phyloP scores from a whole-genome alignment of 2,113 vertebrate genomes.

The Lepidothrix coronata region DNA sequence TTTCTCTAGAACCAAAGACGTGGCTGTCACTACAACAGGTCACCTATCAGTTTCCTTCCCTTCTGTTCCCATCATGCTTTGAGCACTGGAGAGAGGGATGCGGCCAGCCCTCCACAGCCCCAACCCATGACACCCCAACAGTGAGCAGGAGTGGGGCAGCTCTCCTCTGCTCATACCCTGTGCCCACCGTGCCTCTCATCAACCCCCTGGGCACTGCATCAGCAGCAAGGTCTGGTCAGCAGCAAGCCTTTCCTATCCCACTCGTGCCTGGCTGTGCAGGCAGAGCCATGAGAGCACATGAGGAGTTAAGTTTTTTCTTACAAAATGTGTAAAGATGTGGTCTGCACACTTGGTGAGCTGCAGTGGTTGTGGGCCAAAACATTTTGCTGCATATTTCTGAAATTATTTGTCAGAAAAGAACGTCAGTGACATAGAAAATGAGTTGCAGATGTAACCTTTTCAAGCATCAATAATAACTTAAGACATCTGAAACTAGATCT shows the following conservation, averaged over 20 bases:
- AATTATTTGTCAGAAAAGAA: conserved; percentile 67
- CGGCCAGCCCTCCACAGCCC: neutral
- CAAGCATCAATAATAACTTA: conserved; percentile 56
- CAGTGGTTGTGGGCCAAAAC: conserved; percentile 36
- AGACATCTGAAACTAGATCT: conserved; percentile 30
- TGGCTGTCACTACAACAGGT: neutral
- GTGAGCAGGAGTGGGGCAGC: neutral
- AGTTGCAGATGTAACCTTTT: conserved; percentile 69
- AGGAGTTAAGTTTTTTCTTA: conserved; percentile 51
- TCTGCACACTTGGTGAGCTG: conserved; percentile 45
- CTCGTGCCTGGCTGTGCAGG: neutral
- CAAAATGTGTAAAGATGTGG: conserved; percentile 30
- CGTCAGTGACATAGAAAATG: conserved; percentile 57
- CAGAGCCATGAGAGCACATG: neutral
- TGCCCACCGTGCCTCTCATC: rapidly evolving
- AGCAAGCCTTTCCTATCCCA: rapidly evolving
- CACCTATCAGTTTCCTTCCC: neutral
- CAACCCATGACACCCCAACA: rapidly evolving
- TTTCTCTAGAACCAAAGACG: neutral
- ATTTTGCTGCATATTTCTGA: conserved; percentile 62
- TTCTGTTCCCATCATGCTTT: neutral
- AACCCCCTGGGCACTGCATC: rapidly evolving
- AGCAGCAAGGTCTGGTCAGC: neutral
- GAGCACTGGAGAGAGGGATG: neutral
- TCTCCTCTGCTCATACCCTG: rapidly evolving